Evolutionary conservation across 2,888 invertebrate species (phyloP).

Genomic region (Acrobasis consociella): DNA sequence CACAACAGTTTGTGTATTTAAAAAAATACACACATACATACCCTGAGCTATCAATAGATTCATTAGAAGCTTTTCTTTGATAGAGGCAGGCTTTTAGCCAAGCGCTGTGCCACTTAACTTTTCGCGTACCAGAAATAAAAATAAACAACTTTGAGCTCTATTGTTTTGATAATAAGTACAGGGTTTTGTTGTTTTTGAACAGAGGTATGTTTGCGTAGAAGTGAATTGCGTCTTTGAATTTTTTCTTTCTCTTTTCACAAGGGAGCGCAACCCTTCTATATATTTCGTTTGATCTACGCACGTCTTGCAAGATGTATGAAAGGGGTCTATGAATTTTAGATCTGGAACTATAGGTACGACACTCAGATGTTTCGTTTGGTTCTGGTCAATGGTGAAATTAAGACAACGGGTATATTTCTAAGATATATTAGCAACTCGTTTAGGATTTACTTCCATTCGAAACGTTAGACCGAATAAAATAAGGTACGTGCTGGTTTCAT

Average conservation of each 20-base stretch:
- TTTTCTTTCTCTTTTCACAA: constrained; percentile 61
- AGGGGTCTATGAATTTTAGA: constrained; percentile 32
- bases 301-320: constrained; percentile 53
- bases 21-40: constrained; percentile 68
- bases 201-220: constrained; percentile 52
- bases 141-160: constrained; percentile 47
- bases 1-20: constrained; percentile 63
- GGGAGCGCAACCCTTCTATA: constrained; percentile 45
- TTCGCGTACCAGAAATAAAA: constrained; percentile 32
- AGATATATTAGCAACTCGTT: too few relatives aligned
- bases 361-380: too few relatives aligned
- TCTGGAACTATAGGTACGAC: not conserved
- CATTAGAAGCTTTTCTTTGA: constrained; percentile 82
- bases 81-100: constrained; percentile 74
- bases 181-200: constrained; percentile 25
- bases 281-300: constrained; percentile 42
- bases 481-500: too few relatives aligned
- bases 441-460: too few relatives aligned
- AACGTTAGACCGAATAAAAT: too few relatives aligned
- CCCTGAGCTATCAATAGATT: constrained; percentile 76
- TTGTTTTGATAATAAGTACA: constrained; percentile 20
- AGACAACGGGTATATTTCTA: too few relatives aligned
- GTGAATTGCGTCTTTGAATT: constrained; percentile 77
- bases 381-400: too few relatives aligned
- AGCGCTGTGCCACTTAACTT: constrained; percentile 46